These are phyloP conservation scores for Stenoptilia bipunctidactyla DNA, from an alignment of 2,888 invertebrate species.

Conservation along the genomic window DNA sequence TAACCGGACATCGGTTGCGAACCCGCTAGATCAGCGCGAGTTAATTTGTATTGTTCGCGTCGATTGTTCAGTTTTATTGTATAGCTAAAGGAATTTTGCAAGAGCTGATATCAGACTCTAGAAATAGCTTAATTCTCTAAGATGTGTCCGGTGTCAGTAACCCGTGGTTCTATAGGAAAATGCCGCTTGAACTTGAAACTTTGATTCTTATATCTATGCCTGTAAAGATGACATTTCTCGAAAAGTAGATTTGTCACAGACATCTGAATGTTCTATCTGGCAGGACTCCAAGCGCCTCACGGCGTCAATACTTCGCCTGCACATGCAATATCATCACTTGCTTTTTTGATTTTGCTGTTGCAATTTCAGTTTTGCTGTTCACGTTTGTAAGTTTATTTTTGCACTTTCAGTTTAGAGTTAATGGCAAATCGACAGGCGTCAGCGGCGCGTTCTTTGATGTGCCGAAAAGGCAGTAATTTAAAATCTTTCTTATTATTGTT, in stretches of 20 bases:
- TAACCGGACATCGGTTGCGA: too few relatives aligned
- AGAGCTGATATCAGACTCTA: neutral
- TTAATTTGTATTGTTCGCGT: too few relatives aligned
- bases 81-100: too few relatives aligned
- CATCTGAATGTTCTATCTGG: slow-evolving; percentile 24
- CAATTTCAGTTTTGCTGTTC: neutral
- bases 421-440: too few relatives aligned
- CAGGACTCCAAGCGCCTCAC: slow-evolving; percentile 45
- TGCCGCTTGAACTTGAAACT: neutral
- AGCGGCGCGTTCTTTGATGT: too few relatives aligned
- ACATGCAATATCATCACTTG: slow-evolving; percentile 21
- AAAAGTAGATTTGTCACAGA: neutral
- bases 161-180: neutral
- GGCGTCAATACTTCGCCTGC: slow-evolving; percentile 27
- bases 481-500: too few relatives aligned
- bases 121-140: neutral
- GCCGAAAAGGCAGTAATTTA: too few relatives aligned
- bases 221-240: neutral
- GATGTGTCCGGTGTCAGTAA: slow-evolving; percentile 4
- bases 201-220: neutral
- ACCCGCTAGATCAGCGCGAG: too few relatives aligned
- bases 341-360: neutral
- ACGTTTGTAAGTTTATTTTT: too few relatives aligned
- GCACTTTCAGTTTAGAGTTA: too few relatives aligned
- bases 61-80: too few relatives aligned